Evolutionary conservation across 2,888 invertebrate species (phyloP), one percentile per base, ranked within the genome.

Genomic region (Sinohyriopsis cumingii): DNA sequence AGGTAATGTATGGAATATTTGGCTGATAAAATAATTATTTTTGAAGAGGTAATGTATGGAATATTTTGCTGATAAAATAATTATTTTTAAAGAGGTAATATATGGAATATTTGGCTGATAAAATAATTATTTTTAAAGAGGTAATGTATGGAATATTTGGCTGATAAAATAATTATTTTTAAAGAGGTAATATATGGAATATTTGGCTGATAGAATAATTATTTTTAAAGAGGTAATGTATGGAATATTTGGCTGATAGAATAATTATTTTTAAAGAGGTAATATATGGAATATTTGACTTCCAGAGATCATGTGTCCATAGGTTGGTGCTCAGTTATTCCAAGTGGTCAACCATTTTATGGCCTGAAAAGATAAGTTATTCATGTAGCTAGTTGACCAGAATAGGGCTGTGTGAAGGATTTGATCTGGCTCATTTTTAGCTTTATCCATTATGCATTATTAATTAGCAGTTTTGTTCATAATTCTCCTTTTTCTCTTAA

Each of bases 181-280:
- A 86, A 87, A 71, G 84, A 89, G 71, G 90, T 88, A 72, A 71
- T 72, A 64, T 19, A 22, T 45, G 9, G 12, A 45, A 9, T 45
- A 12, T 45, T 45, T 45, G 45, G 90, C 89, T 3, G 84, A 88
- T 70, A 82, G 84, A 55, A 88, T 91, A 28, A 75, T 91, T 20
- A 79, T 91, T 55, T 79, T 91, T 64, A 86, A 87, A 71, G 84
- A 89, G 71, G 89, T 88, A 71, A 71, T 72, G 65, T 19, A 19
- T 15, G 12, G 15, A 45, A 45, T 33, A 33, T 33, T 33, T 33
- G 33, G 89, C 89, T 3, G 85, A 88, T 70, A 82, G 84, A 55
- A 88, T 91, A 28, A 75, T 91, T 20, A 80, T 91, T 55, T 79
- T 91, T 65, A 86, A 87, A 71, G 84, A 89, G 71, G 90, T 88